Evolutionary conservation across 2,113 vertebrate species (phyloP).

Genomic region (Pangasianodon gigas): DNA sequence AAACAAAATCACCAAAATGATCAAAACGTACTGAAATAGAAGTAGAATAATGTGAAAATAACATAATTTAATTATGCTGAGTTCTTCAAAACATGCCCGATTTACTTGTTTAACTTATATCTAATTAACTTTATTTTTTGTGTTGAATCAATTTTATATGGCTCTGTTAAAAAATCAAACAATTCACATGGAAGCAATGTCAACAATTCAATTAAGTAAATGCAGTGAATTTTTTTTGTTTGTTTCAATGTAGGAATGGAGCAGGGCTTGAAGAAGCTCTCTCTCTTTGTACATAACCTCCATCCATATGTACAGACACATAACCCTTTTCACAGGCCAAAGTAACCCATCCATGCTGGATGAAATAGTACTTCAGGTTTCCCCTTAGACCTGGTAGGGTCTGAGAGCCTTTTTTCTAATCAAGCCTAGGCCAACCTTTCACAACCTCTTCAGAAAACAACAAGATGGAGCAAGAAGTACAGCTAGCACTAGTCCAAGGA

Average conservation of each 20-base stretch:
- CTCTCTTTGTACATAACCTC: not conserved
- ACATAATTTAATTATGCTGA: not conserved
- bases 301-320: not conserved
- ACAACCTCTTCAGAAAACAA: slow-evolving; percentile 17
- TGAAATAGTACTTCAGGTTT: not conserved
- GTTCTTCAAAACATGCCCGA: not conserved
- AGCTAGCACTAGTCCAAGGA: not conserved
- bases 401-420: not conserved
- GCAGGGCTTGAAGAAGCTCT: not conserved
- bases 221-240: not conserved
- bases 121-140: not conserved
- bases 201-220: not conserved
- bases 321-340: not conserved
- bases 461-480: not conserved
- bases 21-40: not conserved
- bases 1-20: not conserved
- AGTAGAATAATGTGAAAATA: not conserved
- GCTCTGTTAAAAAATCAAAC: not conserved
- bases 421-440: not conserved
- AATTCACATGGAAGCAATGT: not conserved
- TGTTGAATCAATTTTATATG: not conserved
- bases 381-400: not conserved
- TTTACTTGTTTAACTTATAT: not conserved
- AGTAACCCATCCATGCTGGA: not conserved
- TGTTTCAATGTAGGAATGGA: too few relatives aligned